Evolutionary conservation across 2,888 invertebrate species (phyloP).

Genomic region (Agrochola macilenta): DNA sequence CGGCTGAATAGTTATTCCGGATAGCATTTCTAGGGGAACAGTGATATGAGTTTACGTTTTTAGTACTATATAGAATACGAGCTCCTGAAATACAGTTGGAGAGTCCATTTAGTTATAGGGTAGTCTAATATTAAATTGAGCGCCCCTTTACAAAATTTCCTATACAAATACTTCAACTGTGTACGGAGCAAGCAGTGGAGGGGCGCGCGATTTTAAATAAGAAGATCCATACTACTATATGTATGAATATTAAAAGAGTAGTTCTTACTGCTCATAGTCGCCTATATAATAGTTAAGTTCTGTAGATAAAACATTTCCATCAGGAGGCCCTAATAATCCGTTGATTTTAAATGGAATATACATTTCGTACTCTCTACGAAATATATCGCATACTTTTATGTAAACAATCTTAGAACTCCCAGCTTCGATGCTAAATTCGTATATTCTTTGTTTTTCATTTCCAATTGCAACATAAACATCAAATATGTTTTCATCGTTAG

Average conservation of each 20-base stretch:
- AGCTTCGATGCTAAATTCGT: slow-evolving; percentile 78
- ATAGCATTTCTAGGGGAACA: neutral
- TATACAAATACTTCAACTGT: neutral
- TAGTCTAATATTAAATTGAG: neutral
- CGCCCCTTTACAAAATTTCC: neutral
- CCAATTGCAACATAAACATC: slow-evolving; percentile 80
- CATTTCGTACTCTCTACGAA: slow-evolving; percentile 89
- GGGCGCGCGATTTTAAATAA: neutral
- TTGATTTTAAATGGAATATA: slow-evolving; percentile 91
- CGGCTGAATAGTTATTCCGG: neutral
- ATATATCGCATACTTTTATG: slow-evolving; percentile 82
- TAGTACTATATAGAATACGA: neutral
- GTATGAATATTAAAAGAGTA: neutral
- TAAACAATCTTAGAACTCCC: slow-evolving; percentile 83
- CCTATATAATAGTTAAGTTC: slow-evolving; percentile 82
- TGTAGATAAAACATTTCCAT: slow-evolving; percentile 75
- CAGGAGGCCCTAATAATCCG: slow-evolving; percentile 90
- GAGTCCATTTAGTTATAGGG: neutral
- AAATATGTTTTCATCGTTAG: slow-evolving; percentile 83
- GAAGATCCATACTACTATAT: neutral
- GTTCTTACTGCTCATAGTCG: slow-evolving; percentile 78
- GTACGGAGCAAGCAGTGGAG: neutral
- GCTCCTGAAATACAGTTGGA: neutral
- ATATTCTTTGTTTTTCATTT: slow-evolving; percentile 81
- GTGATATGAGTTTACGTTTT: neutral